Percentiles rank a stretch among this genome's conserved stretches.
These are phyloP conservation scores for Pachyramphus minor DNA, from an alignment of 2,113 vertebrate species.

Conservation along the genomic window DNA sequence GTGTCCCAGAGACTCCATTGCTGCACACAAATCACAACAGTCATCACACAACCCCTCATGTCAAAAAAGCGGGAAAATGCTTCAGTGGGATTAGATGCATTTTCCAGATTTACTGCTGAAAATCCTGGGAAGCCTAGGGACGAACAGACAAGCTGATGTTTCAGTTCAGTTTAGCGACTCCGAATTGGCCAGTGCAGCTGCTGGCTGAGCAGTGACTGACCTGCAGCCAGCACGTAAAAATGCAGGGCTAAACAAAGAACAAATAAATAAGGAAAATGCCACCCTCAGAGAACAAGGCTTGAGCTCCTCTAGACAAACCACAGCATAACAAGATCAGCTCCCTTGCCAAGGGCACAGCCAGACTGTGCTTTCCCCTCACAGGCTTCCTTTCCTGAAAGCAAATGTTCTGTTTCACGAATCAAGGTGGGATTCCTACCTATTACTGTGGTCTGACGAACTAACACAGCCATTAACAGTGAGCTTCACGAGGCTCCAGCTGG, in stretches of 20 bases:
- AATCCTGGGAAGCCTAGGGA: conserved; percentile 3
- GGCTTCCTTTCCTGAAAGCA: background rate
- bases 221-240: background rate
- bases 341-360: background rate
- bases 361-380: background rate
- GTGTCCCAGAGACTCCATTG: background rate
- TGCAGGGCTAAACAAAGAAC: background rate
- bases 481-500: background rate
- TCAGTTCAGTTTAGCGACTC: background rate
- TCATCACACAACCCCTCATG: background rate
- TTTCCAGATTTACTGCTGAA: conserved; percentile 44
- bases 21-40: background rate
- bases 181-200: conserved; percentile 12
- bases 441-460: background rate
- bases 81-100: background rate
- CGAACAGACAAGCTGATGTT: background rate
- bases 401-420: background rate
- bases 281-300: background rate
- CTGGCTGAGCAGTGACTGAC: conserved; percentile 19
- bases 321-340: background rate
- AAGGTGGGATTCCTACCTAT: background rate
- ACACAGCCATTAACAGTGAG: background rate
- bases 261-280: conserved; percentile 34
- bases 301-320: background rate
- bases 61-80: background rate